A percentile compares a stretch with the other conserved stretches of the same genome.
Evolutionary conservation across 2,113 vertebrate species (phyloP).

Genomic region (Antennarius striatus): DNA sequence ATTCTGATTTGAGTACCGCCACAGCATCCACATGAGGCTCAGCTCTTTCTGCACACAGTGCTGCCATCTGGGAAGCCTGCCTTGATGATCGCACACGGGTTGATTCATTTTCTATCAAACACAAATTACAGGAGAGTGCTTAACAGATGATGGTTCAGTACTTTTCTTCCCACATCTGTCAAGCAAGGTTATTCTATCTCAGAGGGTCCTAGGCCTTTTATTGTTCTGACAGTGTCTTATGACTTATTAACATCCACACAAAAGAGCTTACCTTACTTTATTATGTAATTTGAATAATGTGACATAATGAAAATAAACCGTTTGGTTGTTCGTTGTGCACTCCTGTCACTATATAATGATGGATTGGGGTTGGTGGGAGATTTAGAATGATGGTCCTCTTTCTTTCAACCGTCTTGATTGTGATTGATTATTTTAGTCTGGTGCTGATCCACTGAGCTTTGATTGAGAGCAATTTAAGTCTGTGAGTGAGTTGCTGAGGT

Average conservation of each 20-base stretch:
- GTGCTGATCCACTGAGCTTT: neutral
- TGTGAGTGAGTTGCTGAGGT: too few relatives aligned
- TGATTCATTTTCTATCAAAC: too few relatives aligned
- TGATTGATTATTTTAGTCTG: neutral
- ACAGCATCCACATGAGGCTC: too few relatives aligned
- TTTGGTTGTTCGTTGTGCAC: conserved; percentile 1
- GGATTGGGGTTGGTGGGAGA: neutral
- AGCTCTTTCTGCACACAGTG: too few relatives aligned
- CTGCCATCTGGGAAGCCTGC: too few relatives aligned
- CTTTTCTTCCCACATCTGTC: conserved; percentile 11
- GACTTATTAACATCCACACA: neutral
- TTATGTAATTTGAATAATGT: conserved; percentile 14
- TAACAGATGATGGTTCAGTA: neutral
- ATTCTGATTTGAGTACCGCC: too few relatives aligned
- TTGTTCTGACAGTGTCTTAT: neutral
- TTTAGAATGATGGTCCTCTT: too few relatives aligned
- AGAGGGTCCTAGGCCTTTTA: neutral
- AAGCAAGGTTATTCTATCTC: neutral
- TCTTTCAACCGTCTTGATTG: neutral
- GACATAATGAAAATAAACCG: conserved; percentile 16
- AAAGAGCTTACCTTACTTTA: conserved; percentile 14
- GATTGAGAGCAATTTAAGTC: neutral
- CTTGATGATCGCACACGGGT: too few relatives aligned
- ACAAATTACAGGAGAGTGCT: neutral
- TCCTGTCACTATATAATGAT: conserved; percentile 1